Conservation (phyloP, 2,888 invertebrate genomes). For the Spilosoma lubricipeda region DNA sequence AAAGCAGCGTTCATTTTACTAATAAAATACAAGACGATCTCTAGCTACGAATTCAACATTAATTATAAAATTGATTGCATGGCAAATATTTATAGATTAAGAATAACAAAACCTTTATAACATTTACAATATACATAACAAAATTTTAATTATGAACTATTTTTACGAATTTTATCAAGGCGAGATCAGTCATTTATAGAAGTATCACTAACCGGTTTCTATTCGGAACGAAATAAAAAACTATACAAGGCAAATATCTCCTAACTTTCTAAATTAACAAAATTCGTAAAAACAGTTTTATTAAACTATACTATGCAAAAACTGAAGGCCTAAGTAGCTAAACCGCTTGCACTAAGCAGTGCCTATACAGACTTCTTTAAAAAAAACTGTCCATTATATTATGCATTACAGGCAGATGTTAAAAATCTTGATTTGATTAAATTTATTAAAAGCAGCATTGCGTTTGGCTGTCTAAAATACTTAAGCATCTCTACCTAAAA, state of each 20-base stretch:
- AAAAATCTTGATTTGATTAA: slow-evolving; percentile 5
- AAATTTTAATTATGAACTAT: neutral
- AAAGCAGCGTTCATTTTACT: neutral
- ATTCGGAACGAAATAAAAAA: no score
- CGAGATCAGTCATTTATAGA: neutral
- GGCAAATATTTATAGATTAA: slow-evolving; percentile 4
- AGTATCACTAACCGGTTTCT: neutral
- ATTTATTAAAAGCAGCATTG: slow-evolving; percentile 31
- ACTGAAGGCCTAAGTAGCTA: neutral
- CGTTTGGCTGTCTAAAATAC: slow-evolving; percentile 34
- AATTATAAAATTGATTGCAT: slow-evolving; percentile 10
- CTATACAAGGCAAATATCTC: neutral
- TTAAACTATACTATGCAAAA: neutral
- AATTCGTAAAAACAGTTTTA: slow-evolving; percentile 8
- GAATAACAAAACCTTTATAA: slow-evolving; percentile 11
- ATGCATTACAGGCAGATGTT: slow-evolving; percentile 1
- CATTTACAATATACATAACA: slow-evolving; percentile 12
- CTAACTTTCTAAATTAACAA: neutral
- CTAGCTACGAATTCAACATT: slow-evolving; percentile 13
- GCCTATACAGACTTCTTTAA: neutral
- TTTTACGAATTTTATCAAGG: slow-evolving; percentile 3
- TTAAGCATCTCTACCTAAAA: slow-evolving; percentile 17
- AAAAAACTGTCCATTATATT: slow-evolving; percentile 8
- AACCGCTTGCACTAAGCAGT: neutral
- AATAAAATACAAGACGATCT: neutral